A percentile compares a stretch with the other conserved stretches of the same genome.
Conservation (phyloP, 2,797 vertebrate genomes). For the Enteromius argenteus region DNA sequence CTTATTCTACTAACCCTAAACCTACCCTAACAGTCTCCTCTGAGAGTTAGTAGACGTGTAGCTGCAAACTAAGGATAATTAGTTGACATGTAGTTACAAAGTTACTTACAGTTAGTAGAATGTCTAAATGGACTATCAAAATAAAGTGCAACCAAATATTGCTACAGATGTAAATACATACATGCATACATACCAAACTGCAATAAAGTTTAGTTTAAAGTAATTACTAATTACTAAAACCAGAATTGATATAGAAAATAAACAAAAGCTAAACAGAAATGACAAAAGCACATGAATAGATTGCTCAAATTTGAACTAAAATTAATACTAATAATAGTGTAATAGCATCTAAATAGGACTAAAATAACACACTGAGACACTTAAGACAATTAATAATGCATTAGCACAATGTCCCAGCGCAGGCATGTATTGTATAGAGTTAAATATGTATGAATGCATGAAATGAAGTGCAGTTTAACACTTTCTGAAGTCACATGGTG, state of each 20-base stretch:
- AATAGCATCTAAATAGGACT: not conserved
- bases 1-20: too few species aligned
- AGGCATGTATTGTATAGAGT: slow-evolving; percentile 2
- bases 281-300: not conserved
- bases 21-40: too few species aligned
- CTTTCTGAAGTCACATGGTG: not conserved
- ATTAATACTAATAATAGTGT: not conserved
- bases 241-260: not conserved
- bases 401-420: not conserved
- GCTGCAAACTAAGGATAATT: too few species aligned
- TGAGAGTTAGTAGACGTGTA: too few species aligned
- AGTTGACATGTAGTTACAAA: too few species aligned
- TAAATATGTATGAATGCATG: not conserved
- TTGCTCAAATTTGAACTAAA: not conserved
- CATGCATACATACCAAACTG: not conserved
- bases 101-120: too few species aligned
- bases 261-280: not conserved
- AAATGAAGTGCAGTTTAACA: not conserved
- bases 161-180: not conserved
- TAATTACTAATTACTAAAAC: not conserved
- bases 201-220: not conserved
- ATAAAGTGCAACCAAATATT: not conserved
- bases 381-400: slow-evolving; percentile 11
- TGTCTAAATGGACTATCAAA: too few species aligned
- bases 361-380: not conserved